Percentiles rank a stretch among this genome's conserved stretches.
Evolutionary conservation across 1,140 invertebrate genomes (phyloP).

Genomic region (Drosophila asahinai): DNA sequence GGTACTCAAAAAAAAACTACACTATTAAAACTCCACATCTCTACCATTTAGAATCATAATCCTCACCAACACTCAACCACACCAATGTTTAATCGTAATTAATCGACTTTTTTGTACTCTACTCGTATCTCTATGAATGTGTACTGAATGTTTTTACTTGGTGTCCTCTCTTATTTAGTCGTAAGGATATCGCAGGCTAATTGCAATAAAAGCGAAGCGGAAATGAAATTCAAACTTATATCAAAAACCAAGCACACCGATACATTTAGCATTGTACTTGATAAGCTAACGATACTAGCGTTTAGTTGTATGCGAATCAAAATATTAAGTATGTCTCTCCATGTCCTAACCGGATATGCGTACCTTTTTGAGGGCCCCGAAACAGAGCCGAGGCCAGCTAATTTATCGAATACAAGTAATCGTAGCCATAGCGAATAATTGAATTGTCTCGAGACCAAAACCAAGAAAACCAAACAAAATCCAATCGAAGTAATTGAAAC

Average conservation of each 20-base stretch:
- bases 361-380: slow-evolving; percentile 65
- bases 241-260: slow-evolving; percentile 80
- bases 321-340: slow-evolving; percentile 44
- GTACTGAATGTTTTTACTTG: slow-evolving; percentile 79
- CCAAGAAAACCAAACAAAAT: slow-evolving; percentile 43
- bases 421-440: slow-evolving; percentile 27
- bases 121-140: slow-evolving; percentile 56
- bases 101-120: slow-evolving; percentile 49
- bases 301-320: slow-evolving; percentile 56
- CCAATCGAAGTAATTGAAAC: slow-evolving; percentile 45
- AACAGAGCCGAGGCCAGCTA: slow-evolving; percentile 27
- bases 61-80: slow-evolving; percentile 24
- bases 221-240: slow-evolving; percentile 65
- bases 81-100: slow-evolving; percentile 23
- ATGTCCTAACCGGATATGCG: slow-evolving; percentile 69
- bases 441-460: slow-evolving; percentile 70
- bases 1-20: neutral
- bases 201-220: slow-evolving; percentile 22
- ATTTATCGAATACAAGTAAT: slow-evolving; percentile 37
- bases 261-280: slow-evolving; percentile 76
- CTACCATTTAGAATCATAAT: neutral
- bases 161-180: slow-evolving; percentile 64
- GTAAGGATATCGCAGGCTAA: slow-evolving; percentile 24
- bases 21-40: neutral
- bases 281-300: slow-evolving; percentile 57